These are phyloP conservation scores for Chaetodon trifascialis DNA, from an alignment of 2,113 vertebrate genomes.

Conservation along the genomic window DNA sequence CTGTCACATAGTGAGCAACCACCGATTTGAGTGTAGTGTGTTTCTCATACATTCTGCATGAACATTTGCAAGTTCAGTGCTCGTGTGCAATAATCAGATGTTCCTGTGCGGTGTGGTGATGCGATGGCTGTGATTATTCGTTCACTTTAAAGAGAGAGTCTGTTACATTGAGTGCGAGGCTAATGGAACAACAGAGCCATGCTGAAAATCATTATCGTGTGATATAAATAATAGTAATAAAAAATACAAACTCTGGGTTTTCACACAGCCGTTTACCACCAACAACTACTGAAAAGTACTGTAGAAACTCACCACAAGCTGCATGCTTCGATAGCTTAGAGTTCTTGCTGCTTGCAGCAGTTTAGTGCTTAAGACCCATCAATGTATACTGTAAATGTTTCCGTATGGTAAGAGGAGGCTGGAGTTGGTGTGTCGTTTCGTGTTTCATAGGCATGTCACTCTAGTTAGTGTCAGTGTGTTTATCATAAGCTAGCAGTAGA, in stretches of 20 bases:
- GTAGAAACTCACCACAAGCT: slow-evolving; percentile 76
- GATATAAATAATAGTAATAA: slow-evolving; percentile 57
- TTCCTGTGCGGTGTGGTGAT: slow-evolving; percentile 58
- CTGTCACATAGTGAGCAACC: slow-evolving; percentile 62
- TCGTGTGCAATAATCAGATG: slow-evolving; percentile 81
- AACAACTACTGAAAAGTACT: slow-evolving; percentile 72
- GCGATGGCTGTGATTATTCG: slow-evolving; percentile 38
- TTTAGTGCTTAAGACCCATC: slow-evolving; percentile 69
- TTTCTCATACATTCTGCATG: slow-evolving; percentile 77
- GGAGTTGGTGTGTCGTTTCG: slow-evolving; percentile 68
- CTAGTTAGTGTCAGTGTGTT: slow-evolving; percentile 74
- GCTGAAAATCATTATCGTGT: slow-evolving; percentile 57
- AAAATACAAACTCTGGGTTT: slow-evolving; percentile 64
- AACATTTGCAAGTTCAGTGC: slow-evolving; percentile 81
- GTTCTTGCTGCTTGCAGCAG: slow-evolving; percentile 67
- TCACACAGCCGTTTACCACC: slow-evolving; percentile 59
- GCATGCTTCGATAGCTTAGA: slow-evolving; percentile 80
- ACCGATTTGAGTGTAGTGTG: slow-evolving; percentile 63
- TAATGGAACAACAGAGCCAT: slow-evolving; percentile 70
- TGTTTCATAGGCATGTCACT: slow-evolving; percentile 82
- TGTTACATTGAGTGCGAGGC: slow-evolving; percentile 54
- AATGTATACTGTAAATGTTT: slow-evolving; percentile 73
- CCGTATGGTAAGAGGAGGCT: slow-evolving; percentile 63
- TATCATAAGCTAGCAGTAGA: slow-evolving; percentile 75
- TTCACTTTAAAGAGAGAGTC: slow-evolving; percentile 57